These are phyloP conservation scores for Odontamblyopus lacepedii DNA, from an alignment of 2,797 vertebrate species.

Conservation along the genomic window DNA sequence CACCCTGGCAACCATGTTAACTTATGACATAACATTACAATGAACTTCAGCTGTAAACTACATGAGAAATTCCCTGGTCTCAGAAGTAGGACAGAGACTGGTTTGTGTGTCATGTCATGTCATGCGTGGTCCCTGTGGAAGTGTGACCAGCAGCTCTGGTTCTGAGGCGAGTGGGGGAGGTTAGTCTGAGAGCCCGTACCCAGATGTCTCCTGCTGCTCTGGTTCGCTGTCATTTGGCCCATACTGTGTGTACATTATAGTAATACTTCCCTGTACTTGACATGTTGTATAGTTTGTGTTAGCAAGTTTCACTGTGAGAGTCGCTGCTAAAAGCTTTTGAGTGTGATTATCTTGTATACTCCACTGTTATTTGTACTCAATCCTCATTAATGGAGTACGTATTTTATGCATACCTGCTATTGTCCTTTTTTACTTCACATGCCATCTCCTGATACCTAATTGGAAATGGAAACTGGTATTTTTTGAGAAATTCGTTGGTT, in stretches of 20 bases:
- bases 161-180: conserved; percentile 42
- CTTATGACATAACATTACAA: conserved; percentile 1
- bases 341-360: neutral
- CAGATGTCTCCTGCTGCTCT: conserved; percentile 49
- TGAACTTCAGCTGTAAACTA: neutral
- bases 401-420: too few relatives aligned
- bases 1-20: conserved; percentile 3
- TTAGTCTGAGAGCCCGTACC: conserved; percentile 39
- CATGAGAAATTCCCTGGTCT: conserved; percentile 27
- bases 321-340: too few relatives aligned
- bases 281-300: neutral
- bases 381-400: neutral
- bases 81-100: conserved; percentile 61
- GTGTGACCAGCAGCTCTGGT: conserved; percentile 49
- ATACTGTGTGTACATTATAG: neutral
- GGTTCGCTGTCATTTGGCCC: conserved; percentile 9
- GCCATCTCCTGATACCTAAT: too few relatives aligned
- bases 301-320: neutral
- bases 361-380: neutral
- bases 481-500: neutral
- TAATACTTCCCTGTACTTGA: neutral
- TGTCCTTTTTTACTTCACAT: too few relatives aligned
- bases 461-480: neutral
- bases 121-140: conserved; percentile 36
- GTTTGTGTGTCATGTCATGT: conserved; percentile 52